Conservation (phyloP, 2,113 vertebrate species). For the Charina bottae region DNA sequence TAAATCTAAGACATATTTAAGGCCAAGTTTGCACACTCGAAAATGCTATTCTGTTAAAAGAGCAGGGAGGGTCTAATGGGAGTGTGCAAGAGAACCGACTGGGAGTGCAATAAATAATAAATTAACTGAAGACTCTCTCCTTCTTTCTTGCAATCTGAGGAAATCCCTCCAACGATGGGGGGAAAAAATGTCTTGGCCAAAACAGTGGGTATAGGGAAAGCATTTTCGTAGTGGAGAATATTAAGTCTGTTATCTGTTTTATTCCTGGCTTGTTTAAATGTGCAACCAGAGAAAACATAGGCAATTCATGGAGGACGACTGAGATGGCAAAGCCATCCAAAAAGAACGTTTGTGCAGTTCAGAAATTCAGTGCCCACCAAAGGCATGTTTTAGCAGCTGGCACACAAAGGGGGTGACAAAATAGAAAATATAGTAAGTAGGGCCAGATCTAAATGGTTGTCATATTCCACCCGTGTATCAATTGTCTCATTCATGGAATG, state of each 20-base stretch:
- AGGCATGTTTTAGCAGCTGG: too few species aligned
- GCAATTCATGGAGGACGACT: too few species aligned
- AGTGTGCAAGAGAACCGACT: constrained; percentile 69
- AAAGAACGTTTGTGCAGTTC: too few species aligned
- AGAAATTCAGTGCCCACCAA: too few species aligned
- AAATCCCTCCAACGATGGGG: constrained; percentile 68
- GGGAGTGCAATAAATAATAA: constrained; percentile 79
- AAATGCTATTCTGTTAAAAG: constrained; percentile 77
- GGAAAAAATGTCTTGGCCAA: not conserved
- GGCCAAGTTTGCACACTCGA: constrained; percentile 72
- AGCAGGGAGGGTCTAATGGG: constrained; percentile 61
- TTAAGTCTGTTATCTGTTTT: constrained; percentile 24
- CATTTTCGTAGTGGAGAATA: constrained; percentile 22
- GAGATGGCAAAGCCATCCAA: too few species aligned
- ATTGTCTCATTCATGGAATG: too few species aligned
- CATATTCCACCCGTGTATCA: too few species aligned
- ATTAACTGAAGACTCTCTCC: constrained; percentile 76
- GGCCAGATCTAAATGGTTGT: too few species aligned
- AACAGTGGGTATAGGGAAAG: not conserved
- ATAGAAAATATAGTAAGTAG: too few species aligned
- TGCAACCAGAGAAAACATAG: too few species aligned
- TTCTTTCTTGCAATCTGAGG: constrained; percentile 69
- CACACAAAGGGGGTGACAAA: too few species aligned
- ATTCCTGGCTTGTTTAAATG: too few species aligned
- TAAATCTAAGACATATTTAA: constrained; percentile 83